Evolutionary conservation across 1,140 invertebrate species (phyloP), one percentile per base, ranked within the genome.

Genomic region (Zaprionus vittiger): DNA sequence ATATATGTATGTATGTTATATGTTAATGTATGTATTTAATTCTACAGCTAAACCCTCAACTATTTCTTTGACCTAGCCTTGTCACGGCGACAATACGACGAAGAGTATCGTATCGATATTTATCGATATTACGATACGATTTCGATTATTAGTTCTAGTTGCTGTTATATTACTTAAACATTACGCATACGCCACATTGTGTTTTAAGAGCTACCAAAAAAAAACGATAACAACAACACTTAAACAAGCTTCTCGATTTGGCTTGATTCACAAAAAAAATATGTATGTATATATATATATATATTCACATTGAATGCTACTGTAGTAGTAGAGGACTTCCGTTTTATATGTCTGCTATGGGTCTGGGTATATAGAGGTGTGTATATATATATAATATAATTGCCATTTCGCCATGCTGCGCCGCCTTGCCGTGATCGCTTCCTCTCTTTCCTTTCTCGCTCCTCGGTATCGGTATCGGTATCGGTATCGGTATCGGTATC

Each of bases 271-370:
- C 49, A 73, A 73, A 61, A 68, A 66, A 52, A 57, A 57, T 12
- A 41, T 54, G 22, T 5, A 20, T 28, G n/a, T 24, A 17, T 17
- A 17, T 31, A 34, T 31, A 57, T 20, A 37, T 37, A 57, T 37
- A 61, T 55, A 62, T 55, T 63, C 73, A 75, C 73, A 69, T 62
- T 74, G 37, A 60, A 44, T 69, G 49, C 65, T 69, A 55, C 15
- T 56, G 60, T 62, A 61, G 52, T 28, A 62, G 54, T 70, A 74
- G 28, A 64, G 54, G 37, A 52, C 55, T 71, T 41, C 15, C 47
- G 37, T 24, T 41, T 15, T 26, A 38, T 61, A 47, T 73, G 20
- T 54, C n/a, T 47, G 24, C 28, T 28, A 63, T 31, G 31, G 44
- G 44, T 37, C 54, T 65, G 28, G 31, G 55, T 26, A 57, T 73